phyloP scores from a whole-genome alignment of 1,140 invertebrate genomes.

The Drosophila tsacasi region DNA sequence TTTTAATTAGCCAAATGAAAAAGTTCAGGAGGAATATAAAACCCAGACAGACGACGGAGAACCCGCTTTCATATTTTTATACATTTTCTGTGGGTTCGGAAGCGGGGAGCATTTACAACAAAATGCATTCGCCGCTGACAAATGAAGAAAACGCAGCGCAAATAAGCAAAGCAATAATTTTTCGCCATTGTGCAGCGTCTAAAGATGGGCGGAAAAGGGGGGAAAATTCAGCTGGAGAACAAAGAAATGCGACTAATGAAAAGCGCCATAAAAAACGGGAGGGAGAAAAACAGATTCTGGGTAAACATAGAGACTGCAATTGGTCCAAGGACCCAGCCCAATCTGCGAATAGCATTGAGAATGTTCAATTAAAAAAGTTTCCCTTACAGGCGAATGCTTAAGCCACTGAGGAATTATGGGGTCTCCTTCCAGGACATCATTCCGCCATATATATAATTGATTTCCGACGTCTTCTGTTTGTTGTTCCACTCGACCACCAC shows the following conservation, averaged over 20 bases:
- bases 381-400: conserved; percentile 28
- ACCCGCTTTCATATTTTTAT: conserved; percentile 42
- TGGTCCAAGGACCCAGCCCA: conserved; percentile 10
- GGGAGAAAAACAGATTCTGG: conserved; percentile 41
- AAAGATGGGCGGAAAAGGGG: not conserved
- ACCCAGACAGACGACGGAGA: conserved; percentile 24
- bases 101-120: conserved; percentile 17
- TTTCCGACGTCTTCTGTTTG: conserved; percentile 67
- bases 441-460: conserved; percentile 62
- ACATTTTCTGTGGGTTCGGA: conserved; percentile 41
- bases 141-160: conserved; percentile 72
- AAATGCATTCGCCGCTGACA: conserved; percentile 50
- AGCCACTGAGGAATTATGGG: conserved; percentile 68
- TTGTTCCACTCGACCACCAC: conserved; percentile 58
- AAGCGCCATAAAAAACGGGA: conserved; percentile 13
- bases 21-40: conserved; percentile 73
- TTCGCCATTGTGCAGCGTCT: conserved; percentile 54
- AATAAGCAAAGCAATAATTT: conserved; percentile 78
- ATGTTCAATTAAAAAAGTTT: conserved; percentile 77
- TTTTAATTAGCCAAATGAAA: conserved; percentile 84
- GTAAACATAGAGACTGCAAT: conserved; percentile 71
- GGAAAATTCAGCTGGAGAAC: conserved; percentile 32
- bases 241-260: conserved; percentile 70
- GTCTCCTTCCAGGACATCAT: not conserved
- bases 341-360: conserved; percentile 33